These are phyloP conservation scores for Dryobotodes eremita DNA, from an alignment of 2,888 invertebrate species.

Conservation along the genomic window DNA sequence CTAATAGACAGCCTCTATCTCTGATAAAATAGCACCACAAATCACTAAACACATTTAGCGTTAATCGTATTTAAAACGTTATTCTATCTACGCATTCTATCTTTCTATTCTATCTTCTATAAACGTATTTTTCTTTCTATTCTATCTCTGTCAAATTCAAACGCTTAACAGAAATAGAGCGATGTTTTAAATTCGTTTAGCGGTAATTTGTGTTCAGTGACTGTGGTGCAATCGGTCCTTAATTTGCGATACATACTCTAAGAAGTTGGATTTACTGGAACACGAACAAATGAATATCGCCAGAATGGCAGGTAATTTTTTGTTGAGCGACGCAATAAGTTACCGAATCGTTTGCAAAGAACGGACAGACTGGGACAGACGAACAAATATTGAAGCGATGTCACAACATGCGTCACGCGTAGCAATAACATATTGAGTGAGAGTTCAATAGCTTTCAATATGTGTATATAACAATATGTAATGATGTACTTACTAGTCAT, in stretches of 20 bases:
- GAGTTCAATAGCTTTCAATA: slow-evolving; percentile 18
- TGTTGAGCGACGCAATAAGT: slow-evolving; percentile 32
- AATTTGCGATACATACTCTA: neutral
- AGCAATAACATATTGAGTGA: slow-evolving; percentile 24
- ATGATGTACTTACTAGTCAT: neutral
- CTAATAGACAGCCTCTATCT: neutral
- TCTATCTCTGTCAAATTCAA: neutral
- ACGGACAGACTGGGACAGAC: slow-evolving; percentile 7
- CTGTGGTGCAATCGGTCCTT: neutral
- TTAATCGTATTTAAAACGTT: neutral
- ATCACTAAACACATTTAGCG: neutral
- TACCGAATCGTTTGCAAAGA: slow-evolving; percentile 25
- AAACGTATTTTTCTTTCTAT: no score
- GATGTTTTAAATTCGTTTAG: neutral
- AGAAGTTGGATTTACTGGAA: neutral
- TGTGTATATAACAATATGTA: neutral
- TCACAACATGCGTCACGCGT: slow-evolving; percentile 25
- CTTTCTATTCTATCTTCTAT: no score
- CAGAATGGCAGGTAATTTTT: slow-evolving; percentile 8
- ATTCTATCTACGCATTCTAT: no score
- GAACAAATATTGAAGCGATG: slow-evolving; percentile 20
- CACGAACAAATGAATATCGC: neutral
- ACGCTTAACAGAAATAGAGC: neutral
- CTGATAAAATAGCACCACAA: neutral
- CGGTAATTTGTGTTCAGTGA: no score